Evolutionary conservation across 1,140 invertebrate genomes (phyloP), one percentile per base, ranked within the genome.

Genomic region (Hyles euphorbiae): DNA sequence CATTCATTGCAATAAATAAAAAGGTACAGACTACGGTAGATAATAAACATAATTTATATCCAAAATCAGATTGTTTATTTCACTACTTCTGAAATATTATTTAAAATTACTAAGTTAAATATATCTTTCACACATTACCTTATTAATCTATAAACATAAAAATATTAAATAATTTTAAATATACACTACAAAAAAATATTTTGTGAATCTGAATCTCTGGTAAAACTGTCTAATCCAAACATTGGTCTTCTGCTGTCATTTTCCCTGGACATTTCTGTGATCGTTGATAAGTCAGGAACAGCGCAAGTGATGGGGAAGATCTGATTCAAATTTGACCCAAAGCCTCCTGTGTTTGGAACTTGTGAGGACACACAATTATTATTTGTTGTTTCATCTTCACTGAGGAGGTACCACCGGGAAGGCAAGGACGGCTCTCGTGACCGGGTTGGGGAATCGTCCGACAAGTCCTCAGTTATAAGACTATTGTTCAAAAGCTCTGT

Each of bases 401-500:
- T 81, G 1, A 88, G 43, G 3, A 87, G 72, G 53, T 76, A 84
- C 86, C 83, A 88, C 40, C 76, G 81, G 0, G 63, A 49, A 0
- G 52, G 11, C 4, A 22, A 51, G 8, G 10, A 57, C 6, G 33
- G 32, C 33, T n/a, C 12, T 33, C 7, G 2, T 33, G 64, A 45
- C 2, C 56, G 49, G 5, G 36, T 34, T 50, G 54, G 59, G 1
- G 47, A 51, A 12, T 76, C 74, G 40, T 78, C 67, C 33, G 85
- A 82, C 11, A 88, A 52, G 59, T 88, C 83, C 47, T 87, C 82
- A n/a, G 85, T 88, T 8, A 88, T 66, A 5, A 87, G 63, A 60
- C 85, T 88, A 51, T 64, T 70, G 8, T 53, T 33, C 5, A 69
- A 67, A 4, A 56, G 56, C 34, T 70, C 60, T 11, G 60, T 68